phyloP scores from a whole-genome alignment of 2,797 vertebrate genomes.

The Mormyrus hasselquistii region DNA sequence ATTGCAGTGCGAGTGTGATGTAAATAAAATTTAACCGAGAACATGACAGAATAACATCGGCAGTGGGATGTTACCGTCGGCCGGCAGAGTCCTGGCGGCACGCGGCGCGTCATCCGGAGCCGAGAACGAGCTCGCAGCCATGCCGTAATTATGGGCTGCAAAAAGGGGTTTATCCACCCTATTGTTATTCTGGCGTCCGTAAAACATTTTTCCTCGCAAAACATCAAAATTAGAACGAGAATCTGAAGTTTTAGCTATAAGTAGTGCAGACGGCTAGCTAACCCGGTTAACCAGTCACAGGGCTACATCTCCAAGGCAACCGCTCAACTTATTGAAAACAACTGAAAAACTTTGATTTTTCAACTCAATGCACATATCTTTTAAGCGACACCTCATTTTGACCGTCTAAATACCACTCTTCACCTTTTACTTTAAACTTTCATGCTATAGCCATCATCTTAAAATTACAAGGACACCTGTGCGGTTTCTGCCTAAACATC shows the following conservation, averaged over 20 bases:
- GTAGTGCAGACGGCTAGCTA: not conserved
- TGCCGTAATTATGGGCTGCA: not conserved
- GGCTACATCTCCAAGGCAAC: conserved; percentile 1
- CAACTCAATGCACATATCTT: too few relatives aligned
- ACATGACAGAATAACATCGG: not conserved
- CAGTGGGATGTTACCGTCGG: not conserved
- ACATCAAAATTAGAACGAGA: not conserved
- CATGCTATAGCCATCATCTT: not conserved
- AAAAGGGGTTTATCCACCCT: not conserved
- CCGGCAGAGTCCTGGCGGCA: not conserved
- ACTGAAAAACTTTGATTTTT: not conserved
- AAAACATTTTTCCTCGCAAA: not conserved
- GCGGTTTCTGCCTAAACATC: not conserved
- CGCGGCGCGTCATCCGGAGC: not conserved
- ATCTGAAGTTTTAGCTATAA: too few relatives aligned
- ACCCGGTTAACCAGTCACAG: not conserved
- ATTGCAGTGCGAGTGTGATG: not conserved
- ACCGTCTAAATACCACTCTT: not conserved
- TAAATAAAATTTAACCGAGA: not conserved
- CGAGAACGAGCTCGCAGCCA: not conserved
- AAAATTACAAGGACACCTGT: not conserved
- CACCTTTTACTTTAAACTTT: not conserved
- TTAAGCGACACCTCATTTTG: not conserved
- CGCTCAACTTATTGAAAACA: not conserved
- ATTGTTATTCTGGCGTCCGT: too few relatives aligned